A percentile compares a stretch with the other conserved stretches of the same genome.
These are phyloP conservation scores for Emydura subglobosa DNA, from an alignment of 2,113 vertebrate species.

Conservation along the genomic window DNA sequence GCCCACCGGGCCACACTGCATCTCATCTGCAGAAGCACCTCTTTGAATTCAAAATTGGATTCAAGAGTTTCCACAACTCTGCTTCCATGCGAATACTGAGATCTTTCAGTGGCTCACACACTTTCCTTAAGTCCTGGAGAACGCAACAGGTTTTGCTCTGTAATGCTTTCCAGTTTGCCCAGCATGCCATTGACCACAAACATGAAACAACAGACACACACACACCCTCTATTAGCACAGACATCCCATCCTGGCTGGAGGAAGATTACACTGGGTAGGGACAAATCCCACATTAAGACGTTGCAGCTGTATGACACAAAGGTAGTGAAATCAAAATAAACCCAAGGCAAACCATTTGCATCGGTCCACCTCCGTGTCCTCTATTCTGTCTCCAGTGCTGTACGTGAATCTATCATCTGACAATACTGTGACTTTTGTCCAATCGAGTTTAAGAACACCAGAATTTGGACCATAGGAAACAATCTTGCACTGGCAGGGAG, in stretches of 20 bases:
- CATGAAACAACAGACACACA: background rate
- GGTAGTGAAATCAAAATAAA: background rate
- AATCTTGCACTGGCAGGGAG: too few species aligned
- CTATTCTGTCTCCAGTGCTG: too few species aligned
- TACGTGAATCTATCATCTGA: fast-evolving
- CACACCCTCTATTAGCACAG: background rate
- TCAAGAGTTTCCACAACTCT: background rate
- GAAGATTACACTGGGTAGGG: background rate
- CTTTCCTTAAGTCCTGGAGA: background rate
- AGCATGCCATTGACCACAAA: background rate
- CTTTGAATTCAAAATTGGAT: background rate
- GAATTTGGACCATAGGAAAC: background rate
- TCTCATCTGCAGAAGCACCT: background rate
- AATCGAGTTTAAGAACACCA: fast-evolving
- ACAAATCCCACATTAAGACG: background rate
- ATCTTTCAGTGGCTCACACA: background rate
- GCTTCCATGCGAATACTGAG: background rate
- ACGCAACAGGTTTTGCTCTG: background rate
- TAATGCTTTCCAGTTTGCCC: background rate
- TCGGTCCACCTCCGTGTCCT: background rate
- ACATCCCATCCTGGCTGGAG: background rate
- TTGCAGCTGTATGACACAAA: background rate
- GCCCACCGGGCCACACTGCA: background rate
- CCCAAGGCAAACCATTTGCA: background rate
- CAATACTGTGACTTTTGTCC: fast-evolving